Conservation (phyloP, 2,113 vertebrate genomes). For the Hippocampus comes region DNA sequence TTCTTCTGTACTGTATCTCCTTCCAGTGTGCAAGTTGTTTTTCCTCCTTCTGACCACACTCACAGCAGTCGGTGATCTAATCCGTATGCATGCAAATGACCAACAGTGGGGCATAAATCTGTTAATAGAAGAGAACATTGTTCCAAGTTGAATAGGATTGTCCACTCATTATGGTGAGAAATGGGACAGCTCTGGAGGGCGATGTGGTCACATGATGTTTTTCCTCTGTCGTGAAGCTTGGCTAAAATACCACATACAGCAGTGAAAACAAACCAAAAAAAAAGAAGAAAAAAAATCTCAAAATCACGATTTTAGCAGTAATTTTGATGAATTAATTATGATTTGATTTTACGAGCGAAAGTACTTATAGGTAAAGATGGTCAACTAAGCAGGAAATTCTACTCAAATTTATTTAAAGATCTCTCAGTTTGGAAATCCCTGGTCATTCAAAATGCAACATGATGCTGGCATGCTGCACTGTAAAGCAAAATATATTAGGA, state of each 20-base stretch:
- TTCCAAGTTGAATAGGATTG: conserved; percentile 41
- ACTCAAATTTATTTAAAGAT: no score
- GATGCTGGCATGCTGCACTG: no score
- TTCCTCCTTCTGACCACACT: conserved; percentile 8
- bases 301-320: background rate
- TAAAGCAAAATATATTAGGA: background rate
- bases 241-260: background rate
- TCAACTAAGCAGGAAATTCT: no score
- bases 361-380: no score
- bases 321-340: background rate
- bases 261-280: conserved; percentile 3
- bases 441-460: no score
- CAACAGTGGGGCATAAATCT: conserved; percentile 58
- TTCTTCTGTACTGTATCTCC: background rate
- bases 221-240: conserved; percentile 24
- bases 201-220: conserved; percentile 50
- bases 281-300: background rate
- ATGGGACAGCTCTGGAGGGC: conserved; percentile 44
- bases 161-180: conserved; percentile 39
- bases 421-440: no score
- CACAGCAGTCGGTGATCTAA: conserved; percentile 1
- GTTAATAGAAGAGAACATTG: conserved; percentile 42
- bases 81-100: conserved; percentile 25
- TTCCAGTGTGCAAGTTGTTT: background rate
- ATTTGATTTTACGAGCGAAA: no score